These are phyloP conservation scores for Polia nebulosa DNA, from an alignment of 2,888 invertebrate genomes.

Conservation along the genomic window DNA sequence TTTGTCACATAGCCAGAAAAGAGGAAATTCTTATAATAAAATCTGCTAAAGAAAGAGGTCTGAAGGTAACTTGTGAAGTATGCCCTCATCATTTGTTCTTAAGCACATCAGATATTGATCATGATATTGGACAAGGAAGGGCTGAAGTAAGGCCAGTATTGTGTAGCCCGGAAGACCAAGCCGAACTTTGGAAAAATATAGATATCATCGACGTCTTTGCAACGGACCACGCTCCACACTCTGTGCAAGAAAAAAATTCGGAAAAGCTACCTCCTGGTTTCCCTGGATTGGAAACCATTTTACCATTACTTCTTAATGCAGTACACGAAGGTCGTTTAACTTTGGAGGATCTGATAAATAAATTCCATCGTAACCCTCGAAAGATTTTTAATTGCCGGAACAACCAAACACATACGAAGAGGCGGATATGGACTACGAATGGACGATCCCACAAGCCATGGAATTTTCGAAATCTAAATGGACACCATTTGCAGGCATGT, in stretches of 20 bases:
- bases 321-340: conserved; percentile 97
- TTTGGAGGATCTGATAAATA: conserved; percentile 97
- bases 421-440: conserved; percentile 98
- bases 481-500: conserved; percentile 98
- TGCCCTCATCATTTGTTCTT: conserved; percentile 99
- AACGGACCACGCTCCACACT: conserved; percentile 99
- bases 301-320: conserved; percentile 98
- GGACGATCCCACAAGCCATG: conserved; percentile 96
- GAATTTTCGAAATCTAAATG: conserved; percentile 97
- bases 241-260: conserved; percentile 96
- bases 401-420: conserved; percentile 99
- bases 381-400: conserved; percentile 98
- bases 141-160: conserved; percentile 97
- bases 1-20: conserved; percentile 98
- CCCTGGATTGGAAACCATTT: conserved; percentile 99
- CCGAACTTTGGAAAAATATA: conserved; percentile 99
- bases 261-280: conserved; percentile 97
- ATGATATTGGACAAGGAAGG: conserved; percentile 92
- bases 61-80: conserved; percentile 99
- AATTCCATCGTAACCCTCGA: conserved; percentile 98
- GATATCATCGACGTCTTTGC: conserved; percentile 99
- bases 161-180: conserved; percentile 96
- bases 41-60: conserved; percentile 97
- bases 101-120: conserved; percentile 94
- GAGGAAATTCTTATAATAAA: conserved; percentile 98